Conservation (phyloP, 2,113 vertebrate genomes). For the Atherinomorus stipes region DNA sequence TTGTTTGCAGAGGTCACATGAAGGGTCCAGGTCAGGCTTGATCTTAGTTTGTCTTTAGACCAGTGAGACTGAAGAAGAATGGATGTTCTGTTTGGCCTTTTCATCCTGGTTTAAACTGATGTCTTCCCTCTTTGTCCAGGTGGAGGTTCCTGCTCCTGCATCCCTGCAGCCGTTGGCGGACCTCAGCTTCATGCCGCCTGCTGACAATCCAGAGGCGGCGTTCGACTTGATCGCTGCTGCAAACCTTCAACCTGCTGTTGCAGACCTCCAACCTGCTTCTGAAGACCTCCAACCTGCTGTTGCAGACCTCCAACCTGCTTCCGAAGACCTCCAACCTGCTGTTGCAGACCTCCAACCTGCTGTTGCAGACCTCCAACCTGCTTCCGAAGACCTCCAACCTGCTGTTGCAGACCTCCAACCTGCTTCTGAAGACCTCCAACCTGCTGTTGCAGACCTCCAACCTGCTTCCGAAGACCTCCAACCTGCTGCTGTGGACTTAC, state of each 20-base stretch:
- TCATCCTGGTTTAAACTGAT: neutral
- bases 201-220: slow-evolving; percentile 53
- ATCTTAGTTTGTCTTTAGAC: too few species aligned
- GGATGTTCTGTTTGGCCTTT: too few species aligned
- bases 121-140: slow-evolving; percentile 20
- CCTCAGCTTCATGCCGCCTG: slow-evolving; percentile 11
- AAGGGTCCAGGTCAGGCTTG: too few species aligned
- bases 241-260: slow-evolving; percentile 32
- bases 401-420: too few species aligned
- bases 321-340: too few species aligned
- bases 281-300: too few species aligned
- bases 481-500: slow-evolving; percentile 43
- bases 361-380: slow-evolving; percentile 23
- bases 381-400: slow-evolving; percentile 1
- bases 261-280: too few species aligned
- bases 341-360: neutral
- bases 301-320: too few species aligned
- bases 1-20: too few species aligned
- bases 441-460: too few species aligned
- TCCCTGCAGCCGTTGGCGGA: slow-evolving; percentile 40
- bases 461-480: slow-evolving; percentile 17
- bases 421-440: too few species aligned
- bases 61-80: too few species aligned
- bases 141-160: slow-evolving; percentile 19
- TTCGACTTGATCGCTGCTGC: slow-evolving; percentile 71